phyloP scores from a whole-genome alignment of 2,888 invertebrate species.

The Drosophila mulleri region DNA sequence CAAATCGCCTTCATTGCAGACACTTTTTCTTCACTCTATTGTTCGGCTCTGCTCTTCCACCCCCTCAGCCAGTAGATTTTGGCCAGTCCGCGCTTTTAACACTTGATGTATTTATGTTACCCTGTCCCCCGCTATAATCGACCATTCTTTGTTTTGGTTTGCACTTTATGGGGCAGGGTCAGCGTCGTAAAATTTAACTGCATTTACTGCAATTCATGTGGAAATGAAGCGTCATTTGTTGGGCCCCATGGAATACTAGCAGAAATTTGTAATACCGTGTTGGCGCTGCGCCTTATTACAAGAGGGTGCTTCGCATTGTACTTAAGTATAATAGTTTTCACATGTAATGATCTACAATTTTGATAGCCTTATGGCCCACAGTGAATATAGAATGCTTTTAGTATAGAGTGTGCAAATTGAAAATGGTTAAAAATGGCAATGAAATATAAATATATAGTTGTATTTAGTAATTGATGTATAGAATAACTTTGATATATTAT shows the following conservation, averaged over 20 bases:
- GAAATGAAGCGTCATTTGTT: constrained; percentile 66
- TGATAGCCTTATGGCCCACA: constrained; percentile 2
- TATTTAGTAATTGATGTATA: too few relatives aligned
- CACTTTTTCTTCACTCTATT: constrained; percentile 54
- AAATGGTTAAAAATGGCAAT: neutral
- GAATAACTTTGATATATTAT: too few relatives aligned
- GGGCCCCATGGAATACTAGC: constrained; percentile 35
- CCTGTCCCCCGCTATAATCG: neutral
- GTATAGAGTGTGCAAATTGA: neutral
- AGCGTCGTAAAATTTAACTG: constrained; percentile 69
- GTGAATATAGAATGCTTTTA: neutral
- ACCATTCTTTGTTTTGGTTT: constrained; percentile 16
- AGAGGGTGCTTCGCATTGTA: constrained; percentile 11
- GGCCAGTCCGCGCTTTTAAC: constrained; percentile 22
- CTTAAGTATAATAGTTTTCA: constrained; percentile 6
- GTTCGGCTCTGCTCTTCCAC: constrained; percentile 12
- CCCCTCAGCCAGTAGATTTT: neutral
- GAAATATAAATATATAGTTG: too few relatives aligned
- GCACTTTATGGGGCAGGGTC: constrained; percentile 58
- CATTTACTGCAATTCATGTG: constrained; percentile 60
- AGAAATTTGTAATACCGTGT: constrained; percentile 42
- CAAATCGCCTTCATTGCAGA: constrained; percentile 71
- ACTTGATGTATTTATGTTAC: constrained; percentile 66
- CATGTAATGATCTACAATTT: neutral
- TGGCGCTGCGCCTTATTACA: constrained; percentile 7